Evolutionary conservation across 2,888 invertebrate genomes (phyloP).

Genomic region (Amorpha juglandis): DNA sequence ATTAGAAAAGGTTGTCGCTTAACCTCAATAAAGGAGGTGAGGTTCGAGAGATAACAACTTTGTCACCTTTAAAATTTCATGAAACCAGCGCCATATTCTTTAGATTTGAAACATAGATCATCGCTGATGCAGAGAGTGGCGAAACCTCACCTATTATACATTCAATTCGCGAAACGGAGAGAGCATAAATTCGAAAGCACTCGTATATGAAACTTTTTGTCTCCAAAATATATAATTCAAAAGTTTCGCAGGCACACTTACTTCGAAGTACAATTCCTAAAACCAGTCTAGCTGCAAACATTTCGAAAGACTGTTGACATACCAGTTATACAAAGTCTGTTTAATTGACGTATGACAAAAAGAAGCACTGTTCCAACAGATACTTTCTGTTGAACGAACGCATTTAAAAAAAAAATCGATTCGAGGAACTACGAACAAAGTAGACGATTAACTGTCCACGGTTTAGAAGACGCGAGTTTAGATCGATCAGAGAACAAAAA

Average conservation of each 20-base stretch:
- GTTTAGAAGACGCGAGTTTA: neutral
- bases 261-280: constrained; percentile 35
- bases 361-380: constrained; percentile 1
- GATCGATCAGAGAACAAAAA: constrained; percentile 26
- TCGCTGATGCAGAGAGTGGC: constrained; percentile 39
- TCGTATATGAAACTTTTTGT: constrained; percentile 76
- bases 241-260: constrained; percentile 47
- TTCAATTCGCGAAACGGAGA: constrained; percentile 68
- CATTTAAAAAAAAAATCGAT: constrained; percentile 5
- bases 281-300: constrained; percentile 22
- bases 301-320: constrained; percentile 14
- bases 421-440: neutral
- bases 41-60: constrained; percentile 9
- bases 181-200: constrained; percentile 68
- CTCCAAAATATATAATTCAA: constrained; percentile 66
- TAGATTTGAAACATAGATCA: constrained; percentile 40
- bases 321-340: constrained; percentile 1
- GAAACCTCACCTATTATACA: constrained; percentile 60
- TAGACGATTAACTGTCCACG: constrained; percentile 16
- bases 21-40: constrained; percentile 1
- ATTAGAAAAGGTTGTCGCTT: constrained; percentile 23
- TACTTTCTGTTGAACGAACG: neutral
- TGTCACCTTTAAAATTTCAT: constrained; percentile 43
- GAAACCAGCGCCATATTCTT: constrained; percentile 40
- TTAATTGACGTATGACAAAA: constrained; percentile 25